Conservation (phyloP, 2,113 vertebrate species). For the Ptilonorhynchus violaceus region DNA sequence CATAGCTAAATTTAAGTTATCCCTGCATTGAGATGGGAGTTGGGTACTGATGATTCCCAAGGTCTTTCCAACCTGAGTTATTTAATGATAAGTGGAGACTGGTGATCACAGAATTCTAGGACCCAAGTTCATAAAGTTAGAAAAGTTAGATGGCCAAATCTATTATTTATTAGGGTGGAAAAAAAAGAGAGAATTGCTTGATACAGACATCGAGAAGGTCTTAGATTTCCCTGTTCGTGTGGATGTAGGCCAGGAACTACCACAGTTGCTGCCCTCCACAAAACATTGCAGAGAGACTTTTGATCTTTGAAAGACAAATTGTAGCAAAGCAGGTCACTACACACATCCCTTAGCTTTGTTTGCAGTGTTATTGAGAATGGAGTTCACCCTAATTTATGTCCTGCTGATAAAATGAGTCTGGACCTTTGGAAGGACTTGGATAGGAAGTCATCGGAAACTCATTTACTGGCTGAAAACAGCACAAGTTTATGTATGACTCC, state of each 20-base stretch:
- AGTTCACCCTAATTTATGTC: not conserved
- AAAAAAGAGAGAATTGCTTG: not conserved
- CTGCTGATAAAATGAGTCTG: not conserved
- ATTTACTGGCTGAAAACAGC: not conserved
- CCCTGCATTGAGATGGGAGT: not conserved
- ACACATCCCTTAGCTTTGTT: not conserved
- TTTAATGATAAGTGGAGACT: not conserved
- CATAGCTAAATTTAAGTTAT: not conserved
- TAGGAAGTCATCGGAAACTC: not conserved
- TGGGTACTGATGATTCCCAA: not conserved
- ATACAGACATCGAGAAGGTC: not conserved
- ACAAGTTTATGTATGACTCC: not conserved
- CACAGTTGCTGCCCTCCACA: not conserved
- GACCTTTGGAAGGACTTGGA: not conserved
- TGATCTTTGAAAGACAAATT: not conserved
- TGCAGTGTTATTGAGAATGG: not conserved
- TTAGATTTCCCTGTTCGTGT: not conserved
- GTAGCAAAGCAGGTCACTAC: not conserved
- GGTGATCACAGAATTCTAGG: not conserved
- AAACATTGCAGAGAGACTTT: not conserved
- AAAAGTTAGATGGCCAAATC: not conserved
- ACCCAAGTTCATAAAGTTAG: not conserved
- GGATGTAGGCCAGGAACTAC: not conserved
- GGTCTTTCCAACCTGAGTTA: not conserved
- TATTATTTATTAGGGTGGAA: not conserved